These are phyloP conservation scores for Gonioctena quinquepunctata DNA, from an alignment of 1,140 invertebrate species.

Conservation along the genomic window DNA sequence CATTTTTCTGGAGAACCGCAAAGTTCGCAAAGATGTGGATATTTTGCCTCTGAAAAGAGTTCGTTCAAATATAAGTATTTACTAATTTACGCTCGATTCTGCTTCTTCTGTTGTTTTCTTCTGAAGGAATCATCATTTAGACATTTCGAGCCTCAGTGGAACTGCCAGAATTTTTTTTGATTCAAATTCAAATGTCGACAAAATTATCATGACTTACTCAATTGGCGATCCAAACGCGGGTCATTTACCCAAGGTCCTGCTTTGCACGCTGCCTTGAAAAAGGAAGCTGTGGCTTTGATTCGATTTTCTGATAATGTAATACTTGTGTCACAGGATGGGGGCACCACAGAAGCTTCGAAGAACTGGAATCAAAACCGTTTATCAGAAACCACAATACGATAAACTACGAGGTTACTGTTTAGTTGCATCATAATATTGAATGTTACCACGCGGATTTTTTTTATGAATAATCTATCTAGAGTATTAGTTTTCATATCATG, in stretches of 20 bases:
- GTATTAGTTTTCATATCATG: no score
- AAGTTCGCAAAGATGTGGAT: slow-evolving; percentile 70
- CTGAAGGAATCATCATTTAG: no score
- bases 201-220: slow-evolving; percentile 73
- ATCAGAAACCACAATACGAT: neutral
- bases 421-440: no score
- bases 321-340: slow-evolving; percentile 65
- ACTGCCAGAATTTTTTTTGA: no score
- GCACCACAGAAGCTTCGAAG: slow-evolving; percentile 71
- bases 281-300: slow-evolving; percentile 68
- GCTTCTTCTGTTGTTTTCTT: no score
- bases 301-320: slow-evolving; percentile 73
- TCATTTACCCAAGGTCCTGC: slow-evolving; percentile 81
- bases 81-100: no score
- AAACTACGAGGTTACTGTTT: no score
- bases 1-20: slow-evolving; percentile 68
- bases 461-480: no score
- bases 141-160: no score
- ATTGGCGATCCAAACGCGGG: slow-evolving; percentile 61
- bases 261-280: slow-evolving; percentile 77
- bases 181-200: no score
- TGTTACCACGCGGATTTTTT: no score
- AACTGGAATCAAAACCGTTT: slow-evolving; percentile 60
- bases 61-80: no score
- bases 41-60: slow-evolving; percentile 64